phyloP scores from a whole-genome alignment of 2,888 invertebrate genomes.

The Bruchidius siliquastri region DNA sequence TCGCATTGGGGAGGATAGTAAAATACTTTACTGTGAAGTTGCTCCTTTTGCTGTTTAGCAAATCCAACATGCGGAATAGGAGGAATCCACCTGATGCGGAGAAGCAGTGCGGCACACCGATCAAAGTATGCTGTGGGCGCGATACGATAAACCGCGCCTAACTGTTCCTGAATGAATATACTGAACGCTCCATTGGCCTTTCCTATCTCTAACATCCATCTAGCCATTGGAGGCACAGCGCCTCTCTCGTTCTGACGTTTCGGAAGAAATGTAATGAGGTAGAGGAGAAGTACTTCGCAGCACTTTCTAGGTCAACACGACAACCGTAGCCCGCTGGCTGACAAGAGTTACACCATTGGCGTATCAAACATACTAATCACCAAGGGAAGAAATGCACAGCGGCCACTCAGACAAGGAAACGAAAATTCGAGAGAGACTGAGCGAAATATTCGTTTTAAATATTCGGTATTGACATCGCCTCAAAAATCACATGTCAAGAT shows the following conservation, averaged over 20 bases:
- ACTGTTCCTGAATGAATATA: background rate
- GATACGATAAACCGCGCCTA: constrained; percentile 1
- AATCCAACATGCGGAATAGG: no score
- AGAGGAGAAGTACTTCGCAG: background rate
- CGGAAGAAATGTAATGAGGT: background rate
- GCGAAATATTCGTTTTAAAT: no score
- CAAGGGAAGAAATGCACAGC: no score
- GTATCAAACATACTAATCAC: background rate
- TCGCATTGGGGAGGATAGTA: no score
- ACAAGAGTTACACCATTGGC: background rate
- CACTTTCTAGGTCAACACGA: background rate
- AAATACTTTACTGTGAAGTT: no score
- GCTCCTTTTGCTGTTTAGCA: no score
- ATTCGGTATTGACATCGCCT: no score
- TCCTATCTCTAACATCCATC: background rate
- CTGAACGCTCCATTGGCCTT: background rate
- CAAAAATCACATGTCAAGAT: no score
- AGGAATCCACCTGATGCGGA: background rate
- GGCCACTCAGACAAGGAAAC: no score
- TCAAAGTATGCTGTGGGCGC: constrained; percentile 1
- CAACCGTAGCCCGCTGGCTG: background rate
- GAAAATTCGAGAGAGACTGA: no score
- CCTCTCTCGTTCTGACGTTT: background rate
- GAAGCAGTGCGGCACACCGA: background rate
- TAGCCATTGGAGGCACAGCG: background rate